Evolutionary conservation across 92 coral and sea anemone species (phyloP).

Genomic region (Phenganax stokvisi): DNA sequence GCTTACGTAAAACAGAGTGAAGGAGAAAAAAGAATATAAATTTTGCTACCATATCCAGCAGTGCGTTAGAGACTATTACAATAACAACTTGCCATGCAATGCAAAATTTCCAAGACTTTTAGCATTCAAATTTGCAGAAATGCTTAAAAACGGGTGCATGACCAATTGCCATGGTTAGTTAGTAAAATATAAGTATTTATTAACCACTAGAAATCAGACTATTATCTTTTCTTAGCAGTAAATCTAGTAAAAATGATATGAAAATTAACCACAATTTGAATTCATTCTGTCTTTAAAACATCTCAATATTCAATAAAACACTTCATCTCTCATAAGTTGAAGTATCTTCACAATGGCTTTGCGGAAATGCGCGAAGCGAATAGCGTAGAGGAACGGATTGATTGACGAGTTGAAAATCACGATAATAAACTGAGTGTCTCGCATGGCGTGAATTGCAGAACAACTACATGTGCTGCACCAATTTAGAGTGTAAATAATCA

Average conservation of each 20-base stretch:
- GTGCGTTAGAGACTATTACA: not conserved
- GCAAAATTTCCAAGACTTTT: no score
- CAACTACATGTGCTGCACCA: conserved; percentile 31
- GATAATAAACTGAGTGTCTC: conserved; percentile 20
- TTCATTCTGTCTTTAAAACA: not conserved
- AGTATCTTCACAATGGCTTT: conserved; percentile 20
- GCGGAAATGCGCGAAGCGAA: conserved; percentile 25
- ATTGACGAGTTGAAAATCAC: conserved; percentile 21
- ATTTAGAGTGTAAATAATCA: conserved; percentile 24
- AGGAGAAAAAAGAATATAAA: conserved; percentile 43
- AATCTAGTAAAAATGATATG: no score
- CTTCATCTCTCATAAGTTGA: not conserved
- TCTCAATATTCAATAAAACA: not conserved
- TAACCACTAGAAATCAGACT: no score
- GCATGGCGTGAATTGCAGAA: conserved; percentile 15
- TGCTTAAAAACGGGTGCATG: no score
- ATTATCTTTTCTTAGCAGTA: no score
- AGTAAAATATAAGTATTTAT: no score
- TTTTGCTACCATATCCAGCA: not conserved
- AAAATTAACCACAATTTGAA: not conserved
- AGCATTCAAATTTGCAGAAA: no score
- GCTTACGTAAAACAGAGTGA: conserved; percentile 68
- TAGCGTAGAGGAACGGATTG: conserved; percentile 29
- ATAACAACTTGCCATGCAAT: no score
- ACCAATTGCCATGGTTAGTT: no score